phyloP scores from a whole-genome alignment of 2,888 invertebrate genomes.

The Branchipolynoe longqiensis region DNA sequence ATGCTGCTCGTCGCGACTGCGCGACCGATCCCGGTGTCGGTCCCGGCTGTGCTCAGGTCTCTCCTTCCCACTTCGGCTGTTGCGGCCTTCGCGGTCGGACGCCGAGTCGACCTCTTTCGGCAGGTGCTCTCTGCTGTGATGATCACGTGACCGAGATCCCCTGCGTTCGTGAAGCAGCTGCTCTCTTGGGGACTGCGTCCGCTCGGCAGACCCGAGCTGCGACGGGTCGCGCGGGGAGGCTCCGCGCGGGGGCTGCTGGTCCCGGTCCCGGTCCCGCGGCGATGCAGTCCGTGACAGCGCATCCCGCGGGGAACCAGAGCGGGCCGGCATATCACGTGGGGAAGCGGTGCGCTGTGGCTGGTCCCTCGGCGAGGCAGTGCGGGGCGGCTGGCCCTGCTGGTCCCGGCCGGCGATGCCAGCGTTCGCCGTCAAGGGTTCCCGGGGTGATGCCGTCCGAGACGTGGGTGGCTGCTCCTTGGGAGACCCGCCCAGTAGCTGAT shows the following conservation, averaged over 20 bases:
- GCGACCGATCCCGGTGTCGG: neutral
- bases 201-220: neutral
- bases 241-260: conserved; percentile 30
- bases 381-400: neutral
- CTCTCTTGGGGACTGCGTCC: conserved; percentile 8
- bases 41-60: neutral
- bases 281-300: neutral
- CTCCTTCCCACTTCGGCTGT: neutral
- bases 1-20: neutral
- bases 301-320: conserved; percentile 29
- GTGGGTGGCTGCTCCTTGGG: conserved; percentile 31
- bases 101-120: conserved; percentile 2
- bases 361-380: conserved; percentile 26
- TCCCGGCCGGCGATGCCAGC: neutral
- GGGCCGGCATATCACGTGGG: neutral
- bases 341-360: conserved; percentile 4
- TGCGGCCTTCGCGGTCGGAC: neutral
- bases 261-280: too few relatives aligned
- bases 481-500: conserved; percentile 27
- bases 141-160: neutral
- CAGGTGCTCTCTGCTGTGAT: neutral
- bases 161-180: conserved; percentile 16
- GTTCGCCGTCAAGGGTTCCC: neutral
- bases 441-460: conserved; percentile 19
- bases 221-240: conserved; percentile 25